phyloP scores from a whole-genome alignment of 2,113 vertebrate species.

The Myodes glareolus region DNA sequence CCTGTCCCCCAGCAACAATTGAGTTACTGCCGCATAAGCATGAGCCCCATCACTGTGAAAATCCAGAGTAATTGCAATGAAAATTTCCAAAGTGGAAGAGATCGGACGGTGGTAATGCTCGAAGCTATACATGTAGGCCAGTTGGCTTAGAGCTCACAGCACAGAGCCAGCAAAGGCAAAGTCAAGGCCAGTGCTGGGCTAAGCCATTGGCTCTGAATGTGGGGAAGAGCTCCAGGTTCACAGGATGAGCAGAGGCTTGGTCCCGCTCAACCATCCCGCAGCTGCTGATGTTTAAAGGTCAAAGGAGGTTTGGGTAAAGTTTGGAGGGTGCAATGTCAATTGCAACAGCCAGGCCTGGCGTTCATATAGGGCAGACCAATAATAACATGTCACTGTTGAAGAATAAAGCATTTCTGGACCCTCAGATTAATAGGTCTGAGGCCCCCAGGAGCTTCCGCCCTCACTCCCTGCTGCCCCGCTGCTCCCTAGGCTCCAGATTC shows the following conservation, averaged over 20 bases:
- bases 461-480: not conserved
- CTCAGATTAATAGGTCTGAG: not conserved
- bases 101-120: not conserved
- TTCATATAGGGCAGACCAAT: not conserved
- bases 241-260: conserved; percentile 7
- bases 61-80: not conserved
- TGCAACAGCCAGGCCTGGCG: not conserved
- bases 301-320: not conserved
- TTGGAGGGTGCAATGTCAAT: not conserved
- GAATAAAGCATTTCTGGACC: not conserved
- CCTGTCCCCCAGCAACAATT: not conserved
- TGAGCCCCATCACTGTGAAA: not conserved
- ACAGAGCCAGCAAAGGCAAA: not conserved
- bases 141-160: conserved; percentile 25
- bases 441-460: too few species aligned
- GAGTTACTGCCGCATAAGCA: not conserved
- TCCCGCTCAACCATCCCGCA: not conserved
- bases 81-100: conserved; percentile 49
- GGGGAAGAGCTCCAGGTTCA: not conserved
- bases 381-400: not conserved
- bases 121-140: conserved; percentile 30
- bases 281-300: not conserved
- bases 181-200: not conserved
- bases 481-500: not conserved
- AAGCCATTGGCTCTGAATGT: conserved; percentile 60